These are phyloP conservation scores for Drosophila oshimai DNA, from an alignment of 1,140 invertebrate species.

Conservation along the genomic window DNA sequence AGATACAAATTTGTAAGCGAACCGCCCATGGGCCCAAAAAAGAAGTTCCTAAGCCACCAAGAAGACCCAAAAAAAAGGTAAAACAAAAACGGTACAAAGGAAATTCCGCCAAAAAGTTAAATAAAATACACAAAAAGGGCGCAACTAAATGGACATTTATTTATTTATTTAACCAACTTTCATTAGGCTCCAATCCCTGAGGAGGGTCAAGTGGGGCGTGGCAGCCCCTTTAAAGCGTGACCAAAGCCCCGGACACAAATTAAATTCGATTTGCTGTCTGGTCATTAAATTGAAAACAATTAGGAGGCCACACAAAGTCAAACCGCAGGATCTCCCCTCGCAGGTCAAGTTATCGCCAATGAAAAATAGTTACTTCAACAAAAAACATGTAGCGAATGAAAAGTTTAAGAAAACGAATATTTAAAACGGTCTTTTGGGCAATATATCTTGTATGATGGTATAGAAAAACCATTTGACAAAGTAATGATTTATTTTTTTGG, in stretches of 20 bases:
- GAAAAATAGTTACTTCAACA: slow-evolving; percentile 53
- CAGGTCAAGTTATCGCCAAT: slow-evolving; percentile 54
- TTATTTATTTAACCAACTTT: slow-evolving; percentile 77
- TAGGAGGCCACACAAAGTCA: slow-evolving; percentile 40
- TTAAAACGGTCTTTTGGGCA: neutral
- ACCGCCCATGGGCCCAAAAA: slow-evolving; percentile 44
- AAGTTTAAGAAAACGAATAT: neutral
- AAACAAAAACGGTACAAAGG: slow-evolving; percentile 22
- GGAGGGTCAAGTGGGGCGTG: slow-evolving; percentile 10
- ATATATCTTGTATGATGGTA: neutral
- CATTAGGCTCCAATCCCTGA: slow-evolving; percentile 50
- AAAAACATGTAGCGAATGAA: neutral
- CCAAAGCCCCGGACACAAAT: slow-evolving; percentile 21
- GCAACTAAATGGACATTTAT: slow-evolving; percentile 75
- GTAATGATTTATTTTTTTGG: neutral
- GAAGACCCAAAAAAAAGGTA: neutral
- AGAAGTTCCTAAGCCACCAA: slow-evolving; percentile 16
- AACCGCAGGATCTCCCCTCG: slow-evolving; percentile 1
- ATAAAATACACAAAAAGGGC: slow-evolving; percentile 68
- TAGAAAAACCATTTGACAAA: too few species aligned
- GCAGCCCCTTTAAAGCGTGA: slow-evolving; percentile 27
- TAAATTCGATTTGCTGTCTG: slow-evolving; percentile 62
- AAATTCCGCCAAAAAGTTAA: slow-evolving; percentile 56
- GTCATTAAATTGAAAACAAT: slow-evolving; percentile 70
- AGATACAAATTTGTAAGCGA: slow-evolving; percentile 65